Evolutionary conservation across 2,797 vertebrate species (phyloP), one percentile per base, ranked within the genome.

Genomic region (Cyprinella venusta): DNA sequence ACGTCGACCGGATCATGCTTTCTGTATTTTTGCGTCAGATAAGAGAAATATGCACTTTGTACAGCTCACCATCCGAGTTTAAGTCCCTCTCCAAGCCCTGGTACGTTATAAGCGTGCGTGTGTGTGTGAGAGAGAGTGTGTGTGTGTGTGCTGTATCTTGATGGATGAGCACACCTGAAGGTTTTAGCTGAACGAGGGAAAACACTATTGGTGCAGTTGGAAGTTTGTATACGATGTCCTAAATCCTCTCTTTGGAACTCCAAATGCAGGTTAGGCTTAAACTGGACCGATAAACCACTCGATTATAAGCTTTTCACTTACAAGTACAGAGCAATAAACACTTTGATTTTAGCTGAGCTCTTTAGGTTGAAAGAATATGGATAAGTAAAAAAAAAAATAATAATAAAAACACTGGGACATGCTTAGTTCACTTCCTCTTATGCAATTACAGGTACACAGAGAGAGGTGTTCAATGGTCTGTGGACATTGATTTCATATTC

Each of bases 401-500:
- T 50, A 85, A 72, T 30, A 79, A 86, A 77, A 33, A 84, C 83
- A 48, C 74, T 71, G 91, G 89, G 88, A 91, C 82, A 92, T 92
- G 88, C 90, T 92, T 93, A 91, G 90, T 89, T 91, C 82, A 89
- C 87, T 79, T 90, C 89, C 88, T 89, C 88, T 90, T 91, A 90
- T 91, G 90, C 90, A 91, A 90, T 88, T 91, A 88, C 92, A 91
- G 88, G 91, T 79, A 88, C 85, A 86, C 82, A 88, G 86, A 90
- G 89, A 90, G 80, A 91, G 88, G 91, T 89, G 89, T 92, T 92
- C 89, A 88, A 88, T 90, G 87, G 88, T 88, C 84, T 87, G 92
- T 92, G 90, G 91, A 97, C 93, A 94, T 93, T 94, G 95, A 93
- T 95, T 95, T 95, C 95, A 95, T 94, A 96, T 95, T 93, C 94